These are phyloP conservation scores for Mesocentrotus franciscanus DNA, from an alignment of 53 echinoderm and acorn worm species.

Conservation along the genomic window DNA sequence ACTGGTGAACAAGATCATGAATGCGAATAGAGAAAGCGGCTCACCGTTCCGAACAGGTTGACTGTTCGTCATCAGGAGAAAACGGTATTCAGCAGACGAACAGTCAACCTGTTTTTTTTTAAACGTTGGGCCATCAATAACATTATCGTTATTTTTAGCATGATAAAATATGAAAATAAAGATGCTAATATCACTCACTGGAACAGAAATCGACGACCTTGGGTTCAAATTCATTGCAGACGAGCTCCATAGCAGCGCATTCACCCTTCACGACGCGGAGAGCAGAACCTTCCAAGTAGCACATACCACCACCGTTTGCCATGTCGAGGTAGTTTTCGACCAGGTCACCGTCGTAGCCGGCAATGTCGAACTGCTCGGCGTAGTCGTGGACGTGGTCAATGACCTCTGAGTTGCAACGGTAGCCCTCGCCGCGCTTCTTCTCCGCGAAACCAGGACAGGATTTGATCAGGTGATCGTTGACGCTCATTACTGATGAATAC, in stretches of 20 bases:
- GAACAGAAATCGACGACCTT: slow-evolving; percentile 53
- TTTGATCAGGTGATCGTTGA: slow-evolving; percentile 43
- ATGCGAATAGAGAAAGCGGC: too few relatives aligned
- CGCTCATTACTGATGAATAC: neutral
- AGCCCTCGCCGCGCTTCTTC: slow-evolving; percentile 35
- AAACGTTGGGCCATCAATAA: too few relatives aligned
- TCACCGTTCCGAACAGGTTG: too few relatives aligned
- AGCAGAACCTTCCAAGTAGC: neutral
- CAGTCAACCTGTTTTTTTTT: too few relatives aligned
- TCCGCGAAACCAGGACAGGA: neutral
- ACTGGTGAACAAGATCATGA: too few relatives aligned
- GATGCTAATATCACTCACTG: neutral
- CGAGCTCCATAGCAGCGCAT: slow-evolving; percentile 20
- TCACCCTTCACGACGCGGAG: neutral
- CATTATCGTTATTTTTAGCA: too few relatives aligned
- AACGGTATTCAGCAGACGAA: too few relatives aligned
- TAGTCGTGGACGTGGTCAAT: slow-evolving; percentile 47
- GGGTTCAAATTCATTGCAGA: neutral
- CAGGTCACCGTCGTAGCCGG: slow-evolving; percentile 47
- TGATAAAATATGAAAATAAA: too few relatives aligned
- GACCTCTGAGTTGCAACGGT: slow-evolving; percentile 35
- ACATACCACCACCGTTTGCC: slow-evolving; percentile 14
- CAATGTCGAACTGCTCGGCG: neutral
- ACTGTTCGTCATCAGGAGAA: too few relatives aligned
- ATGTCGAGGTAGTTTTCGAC: slow-evolving; percentile 52